phyloP scores from a whole-genome alignment of 1,140 invertebrate genomes.

The Phymorhynchus buccinoides region DNA sequence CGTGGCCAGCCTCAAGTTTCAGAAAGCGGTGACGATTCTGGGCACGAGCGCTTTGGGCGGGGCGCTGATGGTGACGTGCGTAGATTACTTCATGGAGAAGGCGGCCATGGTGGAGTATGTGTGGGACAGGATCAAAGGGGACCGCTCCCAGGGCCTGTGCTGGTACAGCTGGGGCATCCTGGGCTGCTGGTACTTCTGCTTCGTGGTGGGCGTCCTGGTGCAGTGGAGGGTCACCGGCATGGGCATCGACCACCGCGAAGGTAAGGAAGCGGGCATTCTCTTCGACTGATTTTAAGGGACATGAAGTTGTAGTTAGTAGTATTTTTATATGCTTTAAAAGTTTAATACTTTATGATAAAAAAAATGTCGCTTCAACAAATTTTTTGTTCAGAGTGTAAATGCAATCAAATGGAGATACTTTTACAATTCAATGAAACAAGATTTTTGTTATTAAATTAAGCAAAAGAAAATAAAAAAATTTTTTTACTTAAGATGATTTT shows the following conservation, averaged over 20 bases:
- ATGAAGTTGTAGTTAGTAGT: too few relatives aligned
- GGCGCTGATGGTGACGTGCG: slow-evolving; percentile 80
- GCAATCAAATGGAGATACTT: too few relatives aligned
- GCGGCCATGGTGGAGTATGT: slow-evolving; percentile 83
- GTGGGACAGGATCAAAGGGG: slow-evolving; percentile 75
- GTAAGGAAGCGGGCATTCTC: too few relatives aligned
- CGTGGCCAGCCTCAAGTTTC: slow-evolving; percentile 83
- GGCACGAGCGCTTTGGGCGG: slow-evolving; percentile 85
- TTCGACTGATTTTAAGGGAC: too few relatives aligned
- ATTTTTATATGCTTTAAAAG: too few relatives aligned
- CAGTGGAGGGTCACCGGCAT: slow-evolving; percentile 83
- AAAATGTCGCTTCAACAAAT: too few relatives aligned
- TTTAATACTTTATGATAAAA: too few relatives aligned
- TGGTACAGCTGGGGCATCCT: slow-evolving; percentile 86
- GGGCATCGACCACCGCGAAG: slow-evolving; percentile 78
- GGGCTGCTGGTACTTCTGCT: slow-evolving; percentile 82
- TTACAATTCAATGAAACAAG: too few relatives aligned
- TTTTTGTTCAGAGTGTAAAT: too few relatives aligned
- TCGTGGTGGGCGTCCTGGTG: slow-evolving; percentile 80
- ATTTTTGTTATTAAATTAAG: too few relatives aligned
- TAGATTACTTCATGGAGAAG: slow-evolving; percentile 86
- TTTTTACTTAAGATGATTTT: too few relatives aligned
- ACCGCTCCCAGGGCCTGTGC: slow-evolving; percentile 77
- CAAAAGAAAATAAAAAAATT: too few relatives aligned
- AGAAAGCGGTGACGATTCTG: slow-evolving; percentile 82